Conservation (phyloP, 2,888 invertebrate genomes). For the Balanococcus diminutus region DNA sequence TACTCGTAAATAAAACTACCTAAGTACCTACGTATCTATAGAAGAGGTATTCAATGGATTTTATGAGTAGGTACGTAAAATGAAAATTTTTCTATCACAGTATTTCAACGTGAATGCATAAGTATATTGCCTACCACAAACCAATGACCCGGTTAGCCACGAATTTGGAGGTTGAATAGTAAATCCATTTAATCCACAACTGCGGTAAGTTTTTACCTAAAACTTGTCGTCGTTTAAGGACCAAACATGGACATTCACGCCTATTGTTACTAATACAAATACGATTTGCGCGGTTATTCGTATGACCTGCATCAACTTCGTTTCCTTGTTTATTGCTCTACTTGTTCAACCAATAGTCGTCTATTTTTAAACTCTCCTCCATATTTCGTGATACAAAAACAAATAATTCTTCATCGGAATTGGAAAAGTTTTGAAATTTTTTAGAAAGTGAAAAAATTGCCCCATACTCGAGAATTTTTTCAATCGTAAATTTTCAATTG, state of each 20-base stretch:
- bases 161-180: not conserved
- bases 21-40: too few species aligned
- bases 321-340: not conserved
- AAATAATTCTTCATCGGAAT: not conserved
- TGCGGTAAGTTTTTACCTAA: not conserved
- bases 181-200: not conserved
- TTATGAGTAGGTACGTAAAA: not conserved
- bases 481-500: not conserved
- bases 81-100: not conserved
- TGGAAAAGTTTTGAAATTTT: not conserved
- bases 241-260: slow-evolving; percentile 35
- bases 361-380: not conserved
- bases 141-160: not conserved
- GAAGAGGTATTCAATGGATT: too few species aligned
- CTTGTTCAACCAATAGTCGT: not conserved
- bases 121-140: not conserved
- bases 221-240: not conserved
- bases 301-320: slow-evolving; percentile 31
- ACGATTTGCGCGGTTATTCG: slow-evolving; percentile 17
- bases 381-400: not conserved
- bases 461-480: not conserved
- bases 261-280: slow-evolving; percentile 1
- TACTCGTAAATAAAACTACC: too few species aligned
- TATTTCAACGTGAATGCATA: not conserved
- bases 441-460: not conserved